Base-by-base conservation (phyloP, 1,140 invertebrate genomes). In the Nylanderia fulva region DNA sequence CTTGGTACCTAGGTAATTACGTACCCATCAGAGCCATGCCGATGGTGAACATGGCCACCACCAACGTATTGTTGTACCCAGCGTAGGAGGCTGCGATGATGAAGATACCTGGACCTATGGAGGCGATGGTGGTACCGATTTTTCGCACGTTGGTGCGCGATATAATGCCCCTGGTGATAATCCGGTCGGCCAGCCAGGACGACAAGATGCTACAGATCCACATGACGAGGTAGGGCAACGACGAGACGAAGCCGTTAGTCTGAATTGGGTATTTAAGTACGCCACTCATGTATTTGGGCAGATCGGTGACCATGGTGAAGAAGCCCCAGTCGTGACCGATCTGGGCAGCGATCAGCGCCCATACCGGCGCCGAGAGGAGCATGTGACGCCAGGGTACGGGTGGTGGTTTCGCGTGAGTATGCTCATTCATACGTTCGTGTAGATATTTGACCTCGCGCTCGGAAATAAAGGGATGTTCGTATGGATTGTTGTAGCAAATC, bases 271-370 rank as follows among this genome's bases (percentile, higher is more conserved):
- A 98, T 86, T 97, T 96, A 13, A 98, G 95, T 1, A 98, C 97
- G 85, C 96, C 96, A 54, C 96, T 97, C 96, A 98, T 97, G 94
- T 98, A 98, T 85, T 97, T 97, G 0, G 98, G 98, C 13, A 99
- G 95, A 89, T 98, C 97, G 18, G 97, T 98, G 18, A 98, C 96
- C 93, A 98, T 96, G 5, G 97, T 98, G 90, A 98, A 98, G 90
- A 98, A 97, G 0, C 97, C 97, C 96, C 98, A 99, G 92, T 98
- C 97, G 91, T 98, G 97, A 15, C 97, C 97, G 86, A 98, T 93
- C 91, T 96, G 92, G 3, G 94, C 93, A 8, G 90, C 76, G 0
- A 96, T 94, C n/a, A 96, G 90, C 2, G 96, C 96, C 96, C 96
- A 96, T 6, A 96, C 80, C 0, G 96, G 96, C 1, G 95, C 93